A percentile compares a stretch with the other conserved stretches of the same genome.
phyloP scores from a whole-genome alignment of 2,888 invertebrate species.

The Urechis unicinctus region DNA sequence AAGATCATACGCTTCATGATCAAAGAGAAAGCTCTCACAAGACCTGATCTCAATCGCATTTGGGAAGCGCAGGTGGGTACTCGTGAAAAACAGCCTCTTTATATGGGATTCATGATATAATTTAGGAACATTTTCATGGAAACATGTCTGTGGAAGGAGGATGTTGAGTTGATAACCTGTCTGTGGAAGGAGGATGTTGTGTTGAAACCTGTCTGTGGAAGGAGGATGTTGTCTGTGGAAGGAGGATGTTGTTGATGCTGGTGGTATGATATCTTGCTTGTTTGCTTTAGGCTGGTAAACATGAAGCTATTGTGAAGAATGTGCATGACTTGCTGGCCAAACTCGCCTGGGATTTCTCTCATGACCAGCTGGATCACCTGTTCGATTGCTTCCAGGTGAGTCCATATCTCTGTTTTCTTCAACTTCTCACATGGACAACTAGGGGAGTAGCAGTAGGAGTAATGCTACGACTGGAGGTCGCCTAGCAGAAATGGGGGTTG shows the following conservation, averaged over 20 bases:
- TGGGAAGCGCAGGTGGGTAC: slow-evolving; percentile 83
- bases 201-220: too few relatives aligned
- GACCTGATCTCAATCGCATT: slow-evolving; percentile 87
- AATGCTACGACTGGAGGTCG: too few relatives aligned
- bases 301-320: slow-evolving; percentile 95
- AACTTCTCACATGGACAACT: too few relatives aligned
- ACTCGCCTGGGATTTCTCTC: slow-evolving; percentile 95
- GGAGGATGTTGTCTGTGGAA: too few relatives aligned
- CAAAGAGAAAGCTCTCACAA: slow-evolving; percentile 71
- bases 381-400: slow-evolving; percentile 92
- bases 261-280: background rate
- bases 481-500: too few relatives aligned
- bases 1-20: slow-evolving; percentile 96
- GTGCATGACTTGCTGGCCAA: slow-evolving; percentile 93
- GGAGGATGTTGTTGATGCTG: background rate
- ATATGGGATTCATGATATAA: too few relatives aligned
- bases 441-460: too few relatives aligned
- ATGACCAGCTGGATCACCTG: slow-evolving; percentile 91
- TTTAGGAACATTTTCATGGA: too few relatives aligned
- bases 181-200: too few relatives aligned
- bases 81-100: too few relatives aligned
- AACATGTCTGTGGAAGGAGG: too few relatives aligned
- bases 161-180: too few relatives aligned
- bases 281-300: slow-evolving; percentile 69
- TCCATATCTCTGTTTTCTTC: slow-evolving; percentile 2